Evolutionary conservation across 1,140 invertebrate genomes (phyloP).

Genomic region (Lineus longissimus): DNA sequence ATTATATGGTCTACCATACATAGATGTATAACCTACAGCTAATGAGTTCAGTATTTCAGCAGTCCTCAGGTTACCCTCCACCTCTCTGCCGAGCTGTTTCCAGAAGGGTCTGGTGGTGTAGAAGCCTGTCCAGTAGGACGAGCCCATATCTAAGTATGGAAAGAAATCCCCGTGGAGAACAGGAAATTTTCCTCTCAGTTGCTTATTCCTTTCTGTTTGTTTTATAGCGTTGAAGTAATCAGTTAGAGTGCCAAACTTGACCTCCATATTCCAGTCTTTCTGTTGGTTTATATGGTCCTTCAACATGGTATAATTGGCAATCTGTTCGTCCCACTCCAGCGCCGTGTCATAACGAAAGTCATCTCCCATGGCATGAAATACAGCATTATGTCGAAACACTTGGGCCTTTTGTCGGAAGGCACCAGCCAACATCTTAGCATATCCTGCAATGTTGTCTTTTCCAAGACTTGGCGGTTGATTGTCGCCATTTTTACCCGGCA

Average conservation of each 20-base stretch:
- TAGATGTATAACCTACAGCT: slow-evolving; percentile 30
- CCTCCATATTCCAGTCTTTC: slow-evolving; percentile 73
- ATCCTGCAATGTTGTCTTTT: slow-evolving; percentile 62
- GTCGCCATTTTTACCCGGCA: slow-evolving; percentile 80
- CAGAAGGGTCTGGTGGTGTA: slow-evolving; percentile 85
- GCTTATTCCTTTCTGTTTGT: background rate
- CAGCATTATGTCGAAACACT: slow-evolving; percentile 74
- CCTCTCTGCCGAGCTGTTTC: slow-evolving; percentile 58
- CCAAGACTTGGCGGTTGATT: slow-evolving; percentile 66
- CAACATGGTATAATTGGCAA: slow-evolving; percentile 81
- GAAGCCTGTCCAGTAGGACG: slow-evolving; percentile 94
- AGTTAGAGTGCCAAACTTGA: slow-evolving; percentile 78
- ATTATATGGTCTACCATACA: background rate
- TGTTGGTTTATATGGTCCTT: slow-evolving; percentile 83
- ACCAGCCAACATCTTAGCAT: slow-evolving; percentile 64
- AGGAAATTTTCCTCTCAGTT: slow-evolving; percentile 64
- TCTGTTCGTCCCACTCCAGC: slow-evolving; percentile 88
- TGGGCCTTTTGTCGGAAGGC: slow-evolving; percentile 67
- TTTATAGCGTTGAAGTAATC: slow-evolving; percentile 79
- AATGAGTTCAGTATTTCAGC: slow-evolving; percentile 39
- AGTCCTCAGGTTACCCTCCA: slow-evolving; percentile 17
- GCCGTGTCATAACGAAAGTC: slow-evolving; percentile 87
- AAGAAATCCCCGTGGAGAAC: slow-evolving; percentile 87
- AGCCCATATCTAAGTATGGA: slow-evolving; percentile 77
- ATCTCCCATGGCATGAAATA: slow-evolving; percentile 86